phyloP scores from a whole-genome alignment of 2,113 vertebrate species.

The Mustela nigripes region DNA sequence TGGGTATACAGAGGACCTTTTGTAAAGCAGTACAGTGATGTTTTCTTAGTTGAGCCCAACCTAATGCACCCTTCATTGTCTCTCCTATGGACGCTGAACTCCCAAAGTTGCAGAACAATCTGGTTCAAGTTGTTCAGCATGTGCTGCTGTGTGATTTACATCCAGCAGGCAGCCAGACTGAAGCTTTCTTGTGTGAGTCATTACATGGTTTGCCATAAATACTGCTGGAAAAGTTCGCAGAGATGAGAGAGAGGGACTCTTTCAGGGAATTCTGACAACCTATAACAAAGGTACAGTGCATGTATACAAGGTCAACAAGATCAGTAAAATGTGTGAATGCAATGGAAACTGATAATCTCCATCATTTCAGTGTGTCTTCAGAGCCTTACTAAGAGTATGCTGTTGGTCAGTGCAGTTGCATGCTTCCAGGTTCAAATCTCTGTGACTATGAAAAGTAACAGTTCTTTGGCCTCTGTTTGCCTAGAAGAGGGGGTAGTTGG shows the following conservation, averaged over 20 bases:
- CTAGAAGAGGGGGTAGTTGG: not conserved
- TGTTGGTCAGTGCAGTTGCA: not conserved
- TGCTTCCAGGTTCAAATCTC: not conserved
- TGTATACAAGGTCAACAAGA: not conserved
- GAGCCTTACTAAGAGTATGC: not conserved
- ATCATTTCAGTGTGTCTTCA: not conserved
- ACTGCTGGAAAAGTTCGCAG: not conserved
- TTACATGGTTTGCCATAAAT: not conserved
- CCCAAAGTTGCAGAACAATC: constrained; percentile 19
- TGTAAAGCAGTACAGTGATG: not conserved
- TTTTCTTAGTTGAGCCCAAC: constrained; percentile 51
- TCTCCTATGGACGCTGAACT: not conserved
- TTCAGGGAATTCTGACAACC: not conserved
- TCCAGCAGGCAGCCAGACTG: not conserved
- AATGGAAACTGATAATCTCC: not conserved
- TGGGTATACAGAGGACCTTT: not conserved
- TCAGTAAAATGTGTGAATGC: not conserved
- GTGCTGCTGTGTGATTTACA: not conserved
- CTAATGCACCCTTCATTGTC: not conserved
- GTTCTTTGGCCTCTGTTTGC: not conserved
- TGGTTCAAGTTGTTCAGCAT: not conserved
- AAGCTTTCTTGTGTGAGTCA: not conserved
- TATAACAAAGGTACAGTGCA: not conserved
- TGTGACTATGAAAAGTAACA: not conserved
- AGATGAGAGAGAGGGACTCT: not conserved